These are phyloP conservation scores for Saxidomus purpurata DNA, from an alignment of 1,140 invertebrate species.

Conservation along the genomic window DNA sequence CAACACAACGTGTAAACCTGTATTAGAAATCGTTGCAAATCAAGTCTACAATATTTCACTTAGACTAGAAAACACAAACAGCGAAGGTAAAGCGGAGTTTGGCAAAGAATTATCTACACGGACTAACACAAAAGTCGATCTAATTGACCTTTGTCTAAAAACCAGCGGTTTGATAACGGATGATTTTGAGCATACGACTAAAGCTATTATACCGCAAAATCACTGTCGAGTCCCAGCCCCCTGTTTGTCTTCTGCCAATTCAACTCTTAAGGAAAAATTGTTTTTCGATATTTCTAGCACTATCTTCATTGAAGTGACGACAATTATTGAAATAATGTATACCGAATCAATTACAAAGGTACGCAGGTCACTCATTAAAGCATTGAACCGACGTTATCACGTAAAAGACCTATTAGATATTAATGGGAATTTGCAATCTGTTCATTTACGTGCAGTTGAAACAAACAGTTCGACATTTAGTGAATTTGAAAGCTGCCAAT, in stretches of 20 bases:
- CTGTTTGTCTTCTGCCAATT: no score
- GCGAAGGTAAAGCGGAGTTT: neutral
- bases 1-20: no score
- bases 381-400: neutral
- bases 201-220: neutral
- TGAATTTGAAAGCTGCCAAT: no score
- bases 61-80: no score
- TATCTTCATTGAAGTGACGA: neutral
- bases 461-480: no score
- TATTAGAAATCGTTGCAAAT: neutral
- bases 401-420: no score
- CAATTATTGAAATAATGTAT: neutral
- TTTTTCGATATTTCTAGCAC: neutral
- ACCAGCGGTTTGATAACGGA: neutral
- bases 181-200: neutral
- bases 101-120: no score
- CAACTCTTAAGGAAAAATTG: no score
- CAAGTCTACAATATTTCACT: neutral
- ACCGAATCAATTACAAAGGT: neutral
- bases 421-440: no score
- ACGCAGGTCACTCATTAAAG: neutral
- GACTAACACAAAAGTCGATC: neutral
- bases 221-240: no score
- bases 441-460: no score
- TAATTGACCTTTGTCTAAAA: neutral